Evolutionary conservation across 2,888 invertebrate species (phyloP).

Genomic region (Caenorhabditis sulstoni): DNA sequence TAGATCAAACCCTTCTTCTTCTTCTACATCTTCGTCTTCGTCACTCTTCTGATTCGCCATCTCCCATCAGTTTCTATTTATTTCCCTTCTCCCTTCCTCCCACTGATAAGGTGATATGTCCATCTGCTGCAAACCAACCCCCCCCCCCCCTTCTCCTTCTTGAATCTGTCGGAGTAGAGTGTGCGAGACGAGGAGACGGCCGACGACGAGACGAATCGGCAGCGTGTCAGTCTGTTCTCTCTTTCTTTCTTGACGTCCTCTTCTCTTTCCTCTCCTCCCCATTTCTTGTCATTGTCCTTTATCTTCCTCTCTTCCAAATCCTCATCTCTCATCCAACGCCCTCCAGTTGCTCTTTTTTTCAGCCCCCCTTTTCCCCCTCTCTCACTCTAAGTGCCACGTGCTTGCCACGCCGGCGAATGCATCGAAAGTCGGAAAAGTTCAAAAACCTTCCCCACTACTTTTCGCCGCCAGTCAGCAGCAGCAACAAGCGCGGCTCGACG

Average conservation of each 20-base stretch:
- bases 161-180: constrained; percentile 8
- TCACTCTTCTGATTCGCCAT: too few relatives aligned
- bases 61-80: too few relatives aligned
- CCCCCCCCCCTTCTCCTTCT: background rate
- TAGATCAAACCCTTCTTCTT: background rate
- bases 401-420: constrained; percentile 55
- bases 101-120: background rate
- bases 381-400: constrained; percentile 37
- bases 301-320: background rate
- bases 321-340: background rate
- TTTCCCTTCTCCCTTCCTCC: too few relatives aligned
- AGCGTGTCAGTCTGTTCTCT: constrained; percentile 33
- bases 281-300: constrained; percentile 12
- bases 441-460: constrained; percentile 48
- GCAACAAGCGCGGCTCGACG: too few relatives aligned
- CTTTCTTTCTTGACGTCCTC: constrained; percentile 13
- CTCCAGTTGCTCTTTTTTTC: background rate
- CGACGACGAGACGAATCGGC: constrained; percentile 27
- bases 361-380: constrained; percentile 7
- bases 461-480: constrained; percentile 26
- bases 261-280: background rate
- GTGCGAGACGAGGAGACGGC: constrained; percentile 1
- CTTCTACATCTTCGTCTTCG: constrained; percentile 15
- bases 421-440: constrained; percentile 42
- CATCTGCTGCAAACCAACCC: background rate